A percentile compares a stretch with the other conserved stretches of the same genome.
Conservation (phyloP, 2,797 vertebrate species). For the Falco biarmicus region DNA sequence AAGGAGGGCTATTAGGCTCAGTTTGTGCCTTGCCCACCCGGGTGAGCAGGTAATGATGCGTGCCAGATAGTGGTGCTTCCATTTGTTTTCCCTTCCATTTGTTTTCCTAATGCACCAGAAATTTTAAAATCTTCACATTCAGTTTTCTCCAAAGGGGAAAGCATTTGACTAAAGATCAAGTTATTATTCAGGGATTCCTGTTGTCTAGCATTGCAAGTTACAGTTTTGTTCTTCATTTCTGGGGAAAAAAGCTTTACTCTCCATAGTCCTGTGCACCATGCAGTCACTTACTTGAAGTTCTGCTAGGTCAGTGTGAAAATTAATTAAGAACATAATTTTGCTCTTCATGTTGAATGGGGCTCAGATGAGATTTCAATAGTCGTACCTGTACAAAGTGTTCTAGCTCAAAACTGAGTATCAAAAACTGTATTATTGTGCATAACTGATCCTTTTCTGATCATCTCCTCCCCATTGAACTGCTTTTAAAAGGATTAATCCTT, state of each 20-base stretch:
- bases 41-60: slow-evolving; percentile 28
- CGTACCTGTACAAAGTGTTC: background rate
- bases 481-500: background rate
- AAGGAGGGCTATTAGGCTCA: slow-evolving; percentile 24
- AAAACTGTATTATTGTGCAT: background rate
- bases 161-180: background rate
- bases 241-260: background rate
- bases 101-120: slow-evolving; percentile 37
- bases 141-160: background rate
- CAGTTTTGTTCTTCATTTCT: background rate
- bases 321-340: background rate
- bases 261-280: background rate
- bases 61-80: background rate
- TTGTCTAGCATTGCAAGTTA: background rate
- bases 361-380: background rate
- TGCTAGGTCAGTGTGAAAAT: background rate
- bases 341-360: background rate
- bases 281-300: background rate
- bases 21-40: background rate
- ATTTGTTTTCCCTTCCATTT: slow-evolving; percentile 62
- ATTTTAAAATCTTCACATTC: background rate
- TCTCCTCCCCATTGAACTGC: background rate
- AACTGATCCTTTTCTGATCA: background rate
- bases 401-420: background rate
- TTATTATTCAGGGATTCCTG: background rate